These are phyloP conservation scores for Crypturellus tataupa DNA, from an alignment of 2,797 vertebrate genomes.

Conservation along the genomic window DNA sequence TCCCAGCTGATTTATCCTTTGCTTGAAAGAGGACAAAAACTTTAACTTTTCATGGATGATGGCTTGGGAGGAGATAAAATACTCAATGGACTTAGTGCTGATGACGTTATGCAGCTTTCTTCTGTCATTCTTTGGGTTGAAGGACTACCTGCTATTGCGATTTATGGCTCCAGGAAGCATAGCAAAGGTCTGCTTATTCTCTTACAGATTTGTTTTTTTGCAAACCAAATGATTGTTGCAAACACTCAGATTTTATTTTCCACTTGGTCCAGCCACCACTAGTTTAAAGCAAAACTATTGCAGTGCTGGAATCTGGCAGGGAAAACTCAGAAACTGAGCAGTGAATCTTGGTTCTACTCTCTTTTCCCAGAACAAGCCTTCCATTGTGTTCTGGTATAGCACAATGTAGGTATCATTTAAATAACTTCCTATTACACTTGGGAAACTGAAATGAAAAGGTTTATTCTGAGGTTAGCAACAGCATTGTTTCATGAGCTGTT, in stretches of 20 bases:
- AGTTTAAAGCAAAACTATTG: neutral
- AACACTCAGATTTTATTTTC: neutral
- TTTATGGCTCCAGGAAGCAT: neutral
- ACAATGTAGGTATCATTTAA: neutral
- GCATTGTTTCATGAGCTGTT: neutral
- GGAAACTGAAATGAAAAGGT: neutral
- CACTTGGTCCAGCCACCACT: neutral
- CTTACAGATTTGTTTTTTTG: neutral
- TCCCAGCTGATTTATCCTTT: neutral
- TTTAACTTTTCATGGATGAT: neutral
- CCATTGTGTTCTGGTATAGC: neutral
- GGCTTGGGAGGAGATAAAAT: neutral
- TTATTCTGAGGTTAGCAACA: constrained; percentile 11
- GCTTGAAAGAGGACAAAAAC: neutral
- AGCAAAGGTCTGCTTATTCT: neutral
- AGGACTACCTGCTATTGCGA: neutral
- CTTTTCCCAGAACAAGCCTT: neutral
- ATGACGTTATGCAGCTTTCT: neutral
- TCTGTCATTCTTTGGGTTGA: neutral
- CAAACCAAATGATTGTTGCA: neutral
- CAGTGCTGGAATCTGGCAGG: neutral
- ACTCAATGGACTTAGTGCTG: neutral
- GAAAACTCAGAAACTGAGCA: neutral
- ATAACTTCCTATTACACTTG: neutral
- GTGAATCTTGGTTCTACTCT: neutral